Percentiles rank a stretch among this genome's conserved stretches.
Evolutionary conservation across 2,113 vertebrate genomes (phyloP).

Genomic region (Mus spicilegus): DNA sequence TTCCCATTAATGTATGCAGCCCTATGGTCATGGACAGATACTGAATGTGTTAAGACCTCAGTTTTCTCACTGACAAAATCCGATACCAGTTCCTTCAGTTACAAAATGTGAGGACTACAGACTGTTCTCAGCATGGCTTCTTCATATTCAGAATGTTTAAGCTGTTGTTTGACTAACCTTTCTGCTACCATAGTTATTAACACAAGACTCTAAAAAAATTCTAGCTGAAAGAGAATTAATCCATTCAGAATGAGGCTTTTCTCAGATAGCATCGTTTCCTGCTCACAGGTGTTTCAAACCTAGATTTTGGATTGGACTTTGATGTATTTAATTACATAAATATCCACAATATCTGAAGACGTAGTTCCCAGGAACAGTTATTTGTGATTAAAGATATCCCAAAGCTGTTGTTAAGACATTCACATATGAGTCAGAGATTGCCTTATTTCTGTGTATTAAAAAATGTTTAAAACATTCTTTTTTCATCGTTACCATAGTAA

Average conservation of each 20-base stretch:
- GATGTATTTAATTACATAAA: slow-evolving; percentile 44
- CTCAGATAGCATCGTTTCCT: not conserved
- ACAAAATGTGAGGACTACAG: not conserved
- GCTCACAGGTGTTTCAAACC: not conserved
- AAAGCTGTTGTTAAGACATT: not conserved
- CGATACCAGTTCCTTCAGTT: not conserved
- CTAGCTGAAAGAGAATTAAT: not conserved
- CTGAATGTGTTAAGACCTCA: not conserved
- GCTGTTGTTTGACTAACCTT: not conserved
- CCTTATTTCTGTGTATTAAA: not conserved
- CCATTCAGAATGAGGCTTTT: not conserved
- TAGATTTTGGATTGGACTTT: slow-evolving; percentile 39
- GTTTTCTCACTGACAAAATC: slow-evolving; percentile 4
- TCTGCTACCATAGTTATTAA: not conserved
- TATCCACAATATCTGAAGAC: slow-evolving; percentile 27
- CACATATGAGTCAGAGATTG: not conserved
- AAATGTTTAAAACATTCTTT: not conserved
- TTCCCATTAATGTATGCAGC: not conserved
- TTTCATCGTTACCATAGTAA: not conserved
- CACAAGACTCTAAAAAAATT: slow-evolving; percentile 30
- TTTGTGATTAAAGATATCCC: slow-evolving; percentile 19
- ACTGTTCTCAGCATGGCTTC: not conserved
- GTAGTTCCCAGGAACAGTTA: slow-evolving; percentile 1
- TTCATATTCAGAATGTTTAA: not conserved
- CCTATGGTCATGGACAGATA: not conserved